These are phyloP conservation scores for Coecobrya sp. DNA, from an alignment of 2,888 invertebrate genomes.

Conservation along the genomic window DNA sequence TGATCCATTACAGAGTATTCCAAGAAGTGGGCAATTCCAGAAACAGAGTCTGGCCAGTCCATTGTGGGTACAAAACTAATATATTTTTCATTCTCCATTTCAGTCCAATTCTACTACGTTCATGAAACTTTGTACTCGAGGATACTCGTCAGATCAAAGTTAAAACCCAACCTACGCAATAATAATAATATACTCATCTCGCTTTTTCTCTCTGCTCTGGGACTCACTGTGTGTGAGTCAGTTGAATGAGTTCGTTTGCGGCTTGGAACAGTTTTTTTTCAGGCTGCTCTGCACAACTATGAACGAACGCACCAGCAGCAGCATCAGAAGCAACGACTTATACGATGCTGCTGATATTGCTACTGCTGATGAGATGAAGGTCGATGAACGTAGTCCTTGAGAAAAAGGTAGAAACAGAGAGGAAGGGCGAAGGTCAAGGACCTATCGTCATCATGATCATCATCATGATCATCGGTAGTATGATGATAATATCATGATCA, in stretches of 20 bases:
- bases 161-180: conserved; percentile 66
- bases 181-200: not conserved
- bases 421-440: conserved; percentile 82
- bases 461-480: conserved; percentile 42
- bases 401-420: conserved; percentile 77
- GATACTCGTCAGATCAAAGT: not conserved
- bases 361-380: conserved; percentile 68
- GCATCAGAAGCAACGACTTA: conserved; percentile 12
- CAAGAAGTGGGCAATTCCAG: not conserved
- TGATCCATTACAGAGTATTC: not conserved
- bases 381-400: conserved; percentile 81
- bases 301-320: conserved; percentile 24
- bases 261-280: not conserved
- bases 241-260: not conserved
- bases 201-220: not conserved
- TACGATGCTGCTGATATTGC: conserved; percentile 8
- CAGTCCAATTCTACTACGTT: not conserved
- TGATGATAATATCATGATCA: conserved; percentile 44
- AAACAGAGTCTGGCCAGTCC: not conserved
- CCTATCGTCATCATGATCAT: conserved; percentile 64
- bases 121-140: no score
- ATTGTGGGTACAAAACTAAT: not conserved
- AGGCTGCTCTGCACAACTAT: conserved; percentile 5
- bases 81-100: not conserved
- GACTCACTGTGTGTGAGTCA: not conserved